These are phyloP conservation scores for Nemurella pictetii DNA, from an alignment of 2,888 invertebrate genomes.

Conservation along the genomic window DNA sequence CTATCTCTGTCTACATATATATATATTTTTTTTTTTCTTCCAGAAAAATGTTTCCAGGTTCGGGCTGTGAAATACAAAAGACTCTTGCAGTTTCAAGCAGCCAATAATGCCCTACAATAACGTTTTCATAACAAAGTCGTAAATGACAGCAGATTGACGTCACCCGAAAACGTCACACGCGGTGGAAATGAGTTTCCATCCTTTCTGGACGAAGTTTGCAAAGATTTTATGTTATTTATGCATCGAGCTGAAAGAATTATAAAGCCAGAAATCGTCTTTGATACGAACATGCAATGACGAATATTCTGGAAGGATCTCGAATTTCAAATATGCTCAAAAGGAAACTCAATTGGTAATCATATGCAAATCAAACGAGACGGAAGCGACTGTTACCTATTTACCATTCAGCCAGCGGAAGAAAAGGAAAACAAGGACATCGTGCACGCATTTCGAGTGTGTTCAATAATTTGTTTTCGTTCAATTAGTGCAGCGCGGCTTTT, in stretches of 20 bases:
- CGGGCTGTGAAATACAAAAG: not conserved
- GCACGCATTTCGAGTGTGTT: not conserved
- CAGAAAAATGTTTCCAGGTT: not conserved
- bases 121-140: not conserved
- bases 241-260: no score
- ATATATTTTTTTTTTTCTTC: not conserved
- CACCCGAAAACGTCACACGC: no score
- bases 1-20: not conserved
- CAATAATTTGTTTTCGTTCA: not conserved
- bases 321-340: no score
- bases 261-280: no score
- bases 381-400: not conserved
- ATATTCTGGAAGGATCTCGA: no score
- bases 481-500: not conserved
- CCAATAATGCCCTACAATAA: not conserved
- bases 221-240: no score
- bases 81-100: not conserved
- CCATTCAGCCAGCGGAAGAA: not conserved
- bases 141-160: no score
- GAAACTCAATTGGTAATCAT: not conserved
- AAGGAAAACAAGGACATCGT: not conserved
- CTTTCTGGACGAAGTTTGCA: no score
- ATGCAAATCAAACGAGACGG: not conserved
- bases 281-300: no score
- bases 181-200: no score